These are phyloP conservation scores for chimpanzee (Pan troglodytes) DNA, from an alignment of 2,113 vertebrate genomes.

Conservation along the genomic window NHGRI_mPanTro3-v2.1_pri NC_072402.2:33376501-33377000, in stretches of 20 bases:
- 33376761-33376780: neutral
- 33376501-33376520: neutral
- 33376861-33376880: neutral
- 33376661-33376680: neutral
- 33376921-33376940: neutral
- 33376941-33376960: conserved; percentile 29
- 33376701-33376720: neutral
- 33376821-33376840: neutral
- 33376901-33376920: neutral
- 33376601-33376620: neutral
- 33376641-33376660: neutral
- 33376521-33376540: neutral
- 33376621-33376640: neutral
- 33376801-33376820: neutral
- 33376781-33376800: neutral
- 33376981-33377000: neutral
- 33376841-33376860: neutral
- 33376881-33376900: neutral
- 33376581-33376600: neutral
- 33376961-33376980: neutral
- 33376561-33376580: neutral
- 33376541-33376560: neutral
- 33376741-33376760: neutral
- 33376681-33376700: neutral
- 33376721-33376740: neutral